Evolutionary conservation across 2,888 invertebrate genomes (phyloP).

Genomic region (Gastracanthus pulcherrimus): DNA sequence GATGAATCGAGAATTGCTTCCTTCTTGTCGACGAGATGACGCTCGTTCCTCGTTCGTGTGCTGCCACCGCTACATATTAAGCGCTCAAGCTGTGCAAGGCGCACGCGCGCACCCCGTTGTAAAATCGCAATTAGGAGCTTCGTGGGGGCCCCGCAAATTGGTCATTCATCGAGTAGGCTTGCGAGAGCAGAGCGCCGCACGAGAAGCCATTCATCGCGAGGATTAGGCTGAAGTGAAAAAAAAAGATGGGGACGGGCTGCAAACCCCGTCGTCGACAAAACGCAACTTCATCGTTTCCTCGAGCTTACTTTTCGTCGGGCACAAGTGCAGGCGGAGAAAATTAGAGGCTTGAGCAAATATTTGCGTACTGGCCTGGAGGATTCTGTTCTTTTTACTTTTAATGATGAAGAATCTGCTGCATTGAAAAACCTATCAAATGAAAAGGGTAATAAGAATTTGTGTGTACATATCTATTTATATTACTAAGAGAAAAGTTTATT

Average conservation of each 20-base stretch:
- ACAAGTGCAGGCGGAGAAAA: neutral
- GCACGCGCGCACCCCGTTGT: slow-evolving; percentile 48
- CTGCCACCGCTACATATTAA: neutral
- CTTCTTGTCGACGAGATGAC: slow-evolving; percentile 57
- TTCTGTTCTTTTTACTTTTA: neutral
- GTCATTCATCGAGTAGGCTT: slow-evolving; percentile 53
- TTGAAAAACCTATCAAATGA: no score
- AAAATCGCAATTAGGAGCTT: slow-evolving; percentile 63
- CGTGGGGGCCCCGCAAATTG: slow-evolving; percentile 59
- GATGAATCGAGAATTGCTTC: slow-evolving; percentile 63
- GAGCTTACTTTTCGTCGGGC: neutral
- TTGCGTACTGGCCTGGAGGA: neutral
- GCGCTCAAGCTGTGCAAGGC: neutral
- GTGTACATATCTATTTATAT: no score
- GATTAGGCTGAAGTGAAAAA: slow-evolving; percentile 3
- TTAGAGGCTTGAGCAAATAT: neutral
- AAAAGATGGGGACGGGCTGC: slow-evolving; percentile 7
- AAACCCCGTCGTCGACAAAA: neutral
- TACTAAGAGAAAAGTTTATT: no score
- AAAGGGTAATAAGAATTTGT: no score
- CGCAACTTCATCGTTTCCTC: slow-evolving; percentile 12
- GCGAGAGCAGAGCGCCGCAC: neutral
- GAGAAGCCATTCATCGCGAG: neutral
- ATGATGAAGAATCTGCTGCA: no score
- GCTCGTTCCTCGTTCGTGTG: neutral